Base-by-base conservation (phyloP, 1,140 invertebrate species). In the Pteromalus puparum region DNA sequence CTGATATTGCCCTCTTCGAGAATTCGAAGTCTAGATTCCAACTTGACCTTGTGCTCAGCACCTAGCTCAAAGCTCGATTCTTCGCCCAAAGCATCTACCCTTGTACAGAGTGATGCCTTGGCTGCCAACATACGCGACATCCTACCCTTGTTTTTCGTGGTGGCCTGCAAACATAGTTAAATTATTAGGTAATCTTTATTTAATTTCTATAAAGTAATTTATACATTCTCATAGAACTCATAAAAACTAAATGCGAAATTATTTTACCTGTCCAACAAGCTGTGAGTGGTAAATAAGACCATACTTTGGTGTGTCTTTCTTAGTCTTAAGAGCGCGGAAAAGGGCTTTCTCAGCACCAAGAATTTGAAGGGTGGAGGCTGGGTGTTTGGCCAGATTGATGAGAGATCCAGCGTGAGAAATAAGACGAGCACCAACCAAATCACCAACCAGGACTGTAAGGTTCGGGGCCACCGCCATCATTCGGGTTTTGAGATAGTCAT, bases 391-490 rank as follows among this genome's bases (percentile, higher is more conserved):
- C 81, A 99, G 94, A 93, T 98, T 99, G 84, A 99, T 96, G 6
- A 99, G 93, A 4, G 98, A 99, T 48, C 98, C 99, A 53, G 99
- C 97, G 92, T 99, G 98, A 5, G 98, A 97, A 89, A 99, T 99
- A 1, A 99, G 93, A 84, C 99, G 93, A 2, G 99, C 99, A 7
- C 99, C 99, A 26, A 99, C 98, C 30, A 99, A 94, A 91, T 99
- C 99, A 38, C 99, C 99, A 13, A 99, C 97, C 4, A 99, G 92
- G 26, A 98, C 95, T 0, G 98, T 98, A 12, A 99, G 91, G 94
- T 99, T 99, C 5, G 99, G 99, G 0, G 99, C 99, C 93, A 99
- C 97, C 0, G 98, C 98, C 95, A 97, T 96, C 99, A 99, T 99
- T 88, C 99, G 94, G 67, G 98, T 97, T 90, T 98, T 98, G 15